These are phyloP conservation scores for Leptosomus discolor DNA, from an alignment of 2,113 vertebrate species.

Conservation along the genomic window DNA sequence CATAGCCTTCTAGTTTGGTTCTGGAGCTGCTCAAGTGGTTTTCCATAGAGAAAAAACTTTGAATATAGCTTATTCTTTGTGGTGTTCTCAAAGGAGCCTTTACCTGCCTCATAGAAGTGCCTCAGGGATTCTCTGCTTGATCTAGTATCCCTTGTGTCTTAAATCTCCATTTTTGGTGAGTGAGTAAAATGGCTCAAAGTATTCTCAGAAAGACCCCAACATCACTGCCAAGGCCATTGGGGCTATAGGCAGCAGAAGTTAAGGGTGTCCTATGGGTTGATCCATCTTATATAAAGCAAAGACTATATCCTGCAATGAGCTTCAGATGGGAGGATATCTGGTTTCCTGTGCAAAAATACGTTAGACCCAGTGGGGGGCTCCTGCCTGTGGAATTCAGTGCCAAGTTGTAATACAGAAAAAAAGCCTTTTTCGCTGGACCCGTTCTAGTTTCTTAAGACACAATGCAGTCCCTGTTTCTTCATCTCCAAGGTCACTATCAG, in stretches of 20 bases:
- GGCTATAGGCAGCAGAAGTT: not conserved
- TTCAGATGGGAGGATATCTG: not conserved
- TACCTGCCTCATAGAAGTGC: not conserved
- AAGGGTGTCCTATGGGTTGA: not conserved
- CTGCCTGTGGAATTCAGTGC: not conserved
- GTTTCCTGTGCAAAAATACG: accelerated
- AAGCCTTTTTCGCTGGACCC: not conserved
- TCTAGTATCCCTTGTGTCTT: not conserved
- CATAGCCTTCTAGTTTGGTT: not conserved
- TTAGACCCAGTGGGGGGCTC: not conserved
- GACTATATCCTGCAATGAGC: not conserved
- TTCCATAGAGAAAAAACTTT: not conserved
- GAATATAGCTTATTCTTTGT: not conserved
- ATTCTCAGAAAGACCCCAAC: not conserved
- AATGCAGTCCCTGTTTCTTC: not conserved
- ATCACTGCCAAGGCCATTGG: not conserved
- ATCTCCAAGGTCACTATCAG: not conserved
- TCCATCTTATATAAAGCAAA: not conserved
- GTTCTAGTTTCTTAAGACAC: not conserved
- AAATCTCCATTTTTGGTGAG: not conserved
- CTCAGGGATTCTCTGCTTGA: not conserved
- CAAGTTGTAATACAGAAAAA: not conserved
- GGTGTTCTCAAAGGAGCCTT: not conserved
- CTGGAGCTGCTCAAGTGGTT: not conserved
- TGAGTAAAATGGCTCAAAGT: not conserved